phyloP scores from a whole-genome alignment of 2,797 vertebrate species.

The Psittacula echo region DNA sequence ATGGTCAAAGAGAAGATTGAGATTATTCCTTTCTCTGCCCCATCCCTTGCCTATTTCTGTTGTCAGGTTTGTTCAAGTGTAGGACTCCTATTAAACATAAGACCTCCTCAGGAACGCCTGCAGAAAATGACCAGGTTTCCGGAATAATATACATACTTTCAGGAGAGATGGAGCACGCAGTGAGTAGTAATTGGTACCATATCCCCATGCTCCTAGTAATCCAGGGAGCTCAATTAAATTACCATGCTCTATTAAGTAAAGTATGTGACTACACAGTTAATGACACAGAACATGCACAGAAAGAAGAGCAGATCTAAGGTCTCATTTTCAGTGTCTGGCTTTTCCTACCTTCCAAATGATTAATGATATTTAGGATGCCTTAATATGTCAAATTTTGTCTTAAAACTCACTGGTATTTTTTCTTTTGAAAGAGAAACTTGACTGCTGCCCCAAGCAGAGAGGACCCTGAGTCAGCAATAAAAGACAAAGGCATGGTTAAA shows the following conservation, averaged over 20 bases:
- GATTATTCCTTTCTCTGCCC: neutral
- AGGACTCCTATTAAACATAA: neutral
- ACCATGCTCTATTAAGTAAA: slow-evolving; percentile 15
- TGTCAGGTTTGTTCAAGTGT: neutral
- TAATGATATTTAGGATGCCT: neutral
- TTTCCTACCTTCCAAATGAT: slow-evolving; percentile 11
- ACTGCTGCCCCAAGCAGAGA: neutral
- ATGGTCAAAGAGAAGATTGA: neutral
- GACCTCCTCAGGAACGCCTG: neutral
- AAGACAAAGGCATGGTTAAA: neutral
- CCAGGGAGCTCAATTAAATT: slow-evolving; percentile 23
- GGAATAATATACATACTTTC: neutral
- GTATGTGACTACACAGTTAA: slow-evolving; percentile 4
- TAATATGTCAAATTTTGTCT: neutral
- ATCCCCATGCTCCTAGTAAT: neutral
- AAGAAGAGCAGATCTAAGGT: neutral
- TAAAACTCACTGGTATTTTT: neutral
- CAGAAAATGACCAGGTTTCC: slow-evolving; percentile 28
- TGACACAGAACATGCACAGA: slow-evolving; percentile 14
- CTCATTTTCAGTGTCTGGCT: neutral
- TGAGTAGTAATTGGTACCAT: slow-evolving; percentile 40
- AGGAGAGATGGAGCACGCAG: neutral
- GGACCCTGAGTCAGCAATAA: neutral
- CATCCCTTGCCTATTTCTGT: neutral
- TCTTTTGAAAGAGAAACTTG: neutral